These are phyloP conservation scores for Cryptosula pallasiana DNA, from an alignment of 2,888 invertebrate genomes.

Conservation along the genomic window DNA sequence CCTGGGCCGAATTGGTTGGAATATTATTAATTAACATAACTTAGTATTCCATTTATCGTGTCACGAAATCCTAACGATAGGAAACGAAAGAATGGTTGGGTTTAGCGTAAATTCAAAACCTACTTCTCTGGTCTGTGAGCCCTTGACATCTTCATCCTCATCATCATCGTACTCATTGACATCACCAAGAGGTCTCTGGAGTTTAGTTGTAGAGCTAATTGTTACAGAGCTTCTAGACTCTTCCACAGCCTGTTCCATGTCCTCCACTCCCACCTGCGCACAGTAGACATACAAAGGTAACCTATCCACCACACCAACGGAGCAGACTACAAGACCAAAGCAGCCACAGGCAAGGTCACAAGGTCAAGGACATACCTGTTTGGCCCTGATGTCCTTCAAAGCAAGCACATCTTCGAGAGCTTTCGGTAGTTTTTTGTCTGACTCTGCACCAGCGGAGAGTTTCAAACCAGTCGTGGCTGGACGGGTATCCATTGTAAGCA, in stretches of 20 bases:
- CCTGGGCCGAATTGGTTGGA: no score
- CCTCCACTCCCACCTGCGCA: slow-evolving; percentile 16
- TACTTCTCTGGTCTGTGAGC: slow-evolving; percentile 28
- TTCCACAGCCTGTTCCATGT: slow-evolving; percentile 22
- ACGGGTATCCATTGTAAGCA: slow-evolving; percentile 1
- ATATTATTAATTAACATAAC: no score
- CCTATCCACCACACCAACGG: neutral
- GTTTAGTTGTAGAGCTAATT: neutral
- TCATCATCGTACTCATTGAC: slow-evolving; percentile 26
- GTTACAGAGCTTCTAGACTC: slow-evolving; percentile 5
- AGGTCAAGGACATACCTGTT: slow-evolving; percentile 63
- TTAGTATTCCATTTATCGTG: no score
- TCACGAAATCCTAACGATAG: no score
- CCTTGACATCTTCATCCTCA: slow-evolving; percentile 28
- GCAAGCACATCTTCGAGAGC: slow-evolving; percentile 84
- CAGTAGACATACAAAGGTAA: neutral
- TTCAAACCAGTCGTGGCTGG: slow-evolving; percentile 9
- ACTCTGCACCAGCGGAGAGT: neutral
- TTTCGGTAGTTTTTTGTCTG: slow-evolving; percentile 62
- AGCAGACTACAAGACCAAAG: no score
- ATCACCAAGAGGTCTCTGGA: neutral
- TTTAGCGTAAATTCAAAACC: no score
- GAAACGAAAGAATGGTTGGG: no score
- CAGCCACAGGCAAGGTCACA: neutral
- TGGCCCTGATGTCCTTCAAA: slow-evolving; percentile 77